phyloP scores from a whole-genome alignment of 2,797 vertebrate genomes.

The Acanthis flammea region DNA sequence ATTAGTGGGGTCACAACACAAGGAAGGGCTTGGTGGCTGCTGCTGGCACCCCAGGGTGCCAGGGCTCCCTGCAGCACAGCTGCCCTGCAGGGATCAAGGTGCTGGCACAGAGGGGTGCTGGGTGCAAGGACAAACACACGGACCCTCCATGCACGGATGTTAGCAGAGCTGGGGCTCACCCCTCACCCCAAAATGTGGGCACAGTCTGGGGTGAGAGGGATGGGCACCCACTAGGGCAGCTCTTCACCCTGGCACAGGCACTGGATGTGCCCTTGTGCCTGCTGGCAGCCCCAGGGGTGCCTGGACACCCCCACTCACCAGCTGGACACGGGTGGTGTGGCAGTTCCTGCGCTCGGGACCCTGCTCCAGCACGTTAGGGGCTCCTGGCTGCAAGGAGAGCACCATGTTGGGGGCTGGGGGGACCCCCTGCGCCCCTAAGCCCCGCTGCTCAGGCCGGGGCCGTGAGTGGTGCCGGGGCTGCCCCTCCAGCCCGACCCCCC shows the following conservation, averaged over 20 bases:
- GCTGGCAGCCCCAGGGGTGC: neutral
- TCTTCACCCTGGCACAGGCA: accelerated
- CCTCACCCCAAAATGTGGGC: too few species aligned
- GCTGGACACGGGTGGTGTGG: constrained; percentile 56
- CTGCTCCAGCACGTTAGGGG: constrained; percentile 71
- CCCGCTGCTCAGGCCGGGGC: neutral
- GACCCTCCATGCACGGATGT: accelerated
- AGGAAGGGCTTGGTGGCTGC: neutral
- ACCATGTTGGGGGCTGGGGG: neutral
- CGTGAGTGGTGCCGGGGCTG: accelerated
- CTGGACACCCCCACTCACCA: constrained; percentile 64
- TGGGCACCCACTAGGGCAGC: neutral
- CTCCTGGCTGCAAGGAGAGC: constrained; percentile 70
- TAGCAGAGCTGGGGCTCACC: neutral
- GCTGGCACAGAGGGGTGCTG: neutral
- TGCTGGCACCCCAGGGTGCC: neutral
- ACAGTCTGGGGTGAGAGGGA: neutral
- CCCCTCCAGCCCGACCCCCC: neutral
- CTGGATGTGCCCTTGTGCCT: neutral
- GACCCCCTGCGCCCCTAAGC: accelerated
- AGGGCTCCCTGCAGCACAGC: neutral
- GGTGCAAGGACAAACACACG: neutral
- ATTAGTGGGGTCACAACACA: neutral
- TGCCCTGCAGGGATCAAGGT: neutral
- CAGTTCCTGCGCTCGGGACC: constrained; percentile 73